Percentiles rank a stretch among this genome's conserved stretches.
Conservation (phyloP, 2,797 vertebrate species). For the Distichodus sexfasciatus region DNA sequence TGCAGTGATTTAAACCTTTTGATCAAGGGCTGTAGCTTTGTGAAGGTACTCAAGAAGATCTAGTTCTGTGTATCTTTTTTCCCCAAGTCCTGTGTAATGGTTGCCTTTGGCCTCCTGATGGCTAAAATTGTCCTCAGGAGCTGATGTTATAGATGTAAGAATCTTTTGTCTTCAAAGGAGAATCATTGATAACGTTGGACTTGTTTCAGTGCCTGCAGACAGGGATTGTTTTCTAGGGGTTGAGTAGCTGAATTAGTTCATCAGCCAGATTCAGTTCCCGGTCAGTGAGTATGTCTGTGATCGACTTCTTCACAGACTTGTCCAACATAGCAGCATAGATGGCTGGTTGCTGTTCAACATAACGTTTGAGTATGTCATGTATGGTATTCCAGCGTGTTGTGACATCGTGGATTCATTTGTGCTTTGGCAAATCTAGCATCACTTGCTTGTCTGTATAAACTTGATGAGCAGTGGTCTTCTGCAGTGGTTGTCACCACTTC, state of each 20-base stretch:
- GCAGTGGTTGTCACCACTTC: too few species aligned
- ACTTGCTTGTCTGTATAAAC: too few species aligned
- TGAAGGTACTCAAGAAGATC: constrained; percentile 18
- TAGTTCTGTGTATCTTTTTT: constrained; percentile 17
- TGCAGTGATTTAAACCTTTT: constrained; percentile 25
- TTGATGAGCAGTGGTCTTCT: too few species aligned
- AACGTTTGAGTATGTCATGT: constrained; percentile 25
- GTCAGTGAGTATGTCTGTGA: constrained; percentile 31
- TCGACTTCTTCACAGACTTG: constrained; percentile 26
- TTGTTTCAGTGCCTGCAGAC: constrained; percentile 35
- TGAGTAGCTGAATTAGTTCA: constrained; percentile 31
- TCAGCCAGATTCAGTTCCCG: constrained; percentile 27
- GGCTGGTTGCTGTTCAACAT: constrained; percentile 28
- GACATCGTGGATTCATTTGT: constrained; percentile 29
- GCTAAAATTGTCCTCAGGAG: constrained; percentile 8
- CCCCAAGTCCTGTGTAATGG: constrained; percentile 22
- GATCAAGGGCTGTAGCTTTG: constrained; percentile 28
- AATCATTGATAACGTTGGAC: constrained; percentile 19
- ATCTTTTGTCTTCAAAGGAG: constrained; percentile 17
- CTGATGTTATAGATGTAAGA: constrained; percentile 15
- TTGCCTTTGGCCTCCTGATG: constrained; percentile 16
- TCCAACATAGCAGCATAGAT: constrained; percentile 30
- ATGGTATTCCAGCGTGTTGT: constrained; percentile 3
- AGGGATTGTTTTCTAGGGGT: constrained; percentile 31
- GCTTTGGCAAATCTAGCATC: constrained; percentile 18